Percentiles rank a stretch among this genome's conserved stretches.
These are phyloP conservation scores for Oligia latruncula DNA, from an alignment of 2,888 invertebrate species.

Conservation along the genomic window DNA sequence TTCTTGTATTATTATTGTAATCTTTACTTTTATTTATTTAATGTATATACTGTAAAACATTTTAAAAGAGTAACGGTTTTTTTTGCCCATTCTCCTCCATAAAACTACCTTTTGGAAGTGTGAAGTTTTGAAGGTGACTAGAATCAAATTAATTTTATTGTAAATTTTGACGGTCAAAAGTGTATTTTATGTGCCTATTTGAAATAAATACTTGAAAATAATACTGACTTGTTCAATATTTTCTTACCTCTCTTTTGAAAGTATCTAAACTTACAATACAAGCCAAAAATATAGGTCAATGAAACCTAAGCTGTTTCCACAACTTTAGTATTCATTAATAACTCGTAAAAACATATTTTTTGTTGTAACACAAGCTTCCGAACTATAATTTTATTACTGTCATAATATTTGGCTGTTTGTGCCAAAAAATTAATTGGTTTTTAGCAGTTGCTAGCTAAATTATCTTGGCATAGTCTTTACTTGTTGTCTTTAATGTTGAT, in stretches of 20 bases:
- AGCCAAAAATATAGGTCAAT: background rate
- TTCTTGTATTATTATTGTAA: no score
- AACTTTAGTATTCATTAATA: constrained; percentile 5
- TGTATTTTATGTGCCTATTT: no score
- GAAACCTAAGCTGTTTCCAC: background rate
- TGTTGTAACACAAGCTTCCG: constrained; percentile 22
- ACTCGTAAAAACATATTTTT: constrained; percentile 40
- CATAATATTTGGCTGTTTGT: constrained; percentile 12
- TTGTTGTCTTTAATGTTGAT: background rate
- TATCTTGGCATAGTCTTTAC: background rate
- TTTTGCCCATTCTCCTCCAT: background rate
- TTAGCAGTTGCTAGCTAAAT: background rate
- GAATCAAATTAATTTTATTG: background rate
- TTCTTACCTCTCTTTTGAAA: background rate
- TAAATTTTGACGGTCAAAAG: background rate
- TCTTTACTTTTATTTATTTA: no score
- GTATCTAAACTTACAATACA: background rate
- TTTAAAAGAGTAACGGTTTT: no score
- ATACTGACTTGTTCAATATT: background rate
- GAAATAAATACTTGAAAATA: background rate
- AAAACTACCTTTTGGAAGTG: background rate
- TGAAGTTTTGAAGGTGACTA: background rate
- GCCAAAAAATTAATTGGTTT: constrained; percentile 40
- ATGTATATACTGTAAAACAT: no score
- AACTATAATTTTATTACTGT: constrained; percentile 34